Evolutionary conservation across 2,888 invertebrate genomes (phyloP).

Genomic region (Diplolepis rosae): DNA sequence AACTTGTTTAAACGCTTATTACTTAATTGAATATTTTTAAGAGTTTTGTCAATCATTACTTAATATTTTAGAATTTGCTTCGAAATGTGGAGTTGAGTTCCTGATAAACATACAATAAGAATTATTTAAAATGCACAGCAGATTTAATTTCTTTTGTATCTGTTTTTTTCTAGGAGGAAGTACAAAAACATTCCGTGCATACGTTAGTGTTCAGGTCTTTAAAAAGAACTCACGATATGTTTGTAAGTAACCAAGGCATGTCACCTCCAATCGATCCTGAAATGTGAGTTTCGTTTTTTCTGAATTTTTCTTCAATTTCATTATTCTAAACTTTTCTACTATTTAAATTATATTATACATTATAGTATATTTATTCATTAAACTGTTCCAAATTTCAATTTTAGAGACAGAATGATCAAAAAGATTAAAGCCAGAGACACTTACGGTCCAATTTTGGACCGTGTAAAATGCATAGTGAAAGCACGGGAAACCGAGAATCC

Average conservation of each 20-base stretch:
- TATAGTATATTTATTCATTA: background rate
- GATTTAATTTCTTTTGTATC: too few relatives aligned
- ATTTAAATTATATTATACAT: too few relatives aligned
- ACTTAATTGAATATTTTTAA: too few relatives aligned
- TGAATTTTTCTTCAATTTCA: background rate
- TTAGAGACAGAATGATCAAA: constrained; percentile 83
- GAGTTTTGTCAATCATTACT: too few relatives aligned
- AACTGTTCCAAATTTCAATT: constrained; percentile 50
- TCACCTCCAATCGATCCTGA: constrained; percentile 89
- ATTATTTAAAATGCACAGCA: too few relatives aligned
- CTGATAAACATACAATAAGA: too few relatives aligned
- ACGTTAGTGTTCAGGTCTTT: constrained; percentile 97
- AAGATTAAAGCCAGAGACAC: constrained; percentile 87
- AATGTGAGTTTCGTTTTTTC: constrained; percentile 78
- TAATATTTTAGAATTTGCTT: too few relatives aligned
- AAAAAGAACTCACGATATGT: constrained; percentile 98
- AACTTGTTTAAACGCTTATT: too few relatives aligned
- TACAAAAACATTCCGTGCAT: constrained; percentile 97
- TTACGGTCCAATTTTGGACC: constrained; percentile 88
- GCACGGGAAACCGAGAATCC: constrained; percentile 74
- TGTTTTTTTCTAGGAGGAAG: constrained; percentile 73
- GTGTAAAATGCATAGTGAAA: constrained; percentile 81
- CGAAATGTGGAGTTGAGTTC: too few relatives aligned
- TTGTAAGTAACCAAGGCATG: constrained; percentile 90
- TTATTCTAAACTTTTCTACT: background rate